Conservation (phyloP, 2,888 invertebrate genomes). For the Muscina levida region DNA sequence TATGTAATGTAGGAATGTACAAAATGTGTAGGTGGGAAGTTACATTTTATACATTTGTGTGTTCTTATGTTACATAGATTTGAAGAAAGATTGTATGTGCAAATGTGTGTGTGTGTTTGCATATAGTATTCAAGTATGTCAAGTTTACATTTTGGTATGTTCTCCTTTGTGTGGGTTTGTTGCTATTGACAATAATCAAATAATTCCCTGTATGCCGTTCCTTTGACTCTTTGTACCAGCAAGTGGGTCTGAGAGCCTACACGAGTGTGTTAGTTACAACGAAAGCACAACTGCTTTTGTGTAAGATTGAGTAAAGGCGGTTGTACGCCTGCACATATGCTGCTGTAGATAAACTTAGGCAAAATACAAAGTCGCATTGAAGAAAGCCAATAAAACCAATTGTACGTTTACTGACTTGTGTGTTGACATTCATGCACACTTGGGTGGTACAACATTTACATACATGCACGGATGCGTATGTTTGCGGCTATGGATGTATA, state of each 20-base stretch:
- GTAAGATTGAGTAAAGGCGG: not conserved
- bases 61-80: too few relatives aligned
- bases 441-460: not conserved
- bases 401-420: conserved; percentile 7
- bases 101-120: not conserved
- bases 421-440: not conserved
- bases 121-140: conserved; percentile 31
- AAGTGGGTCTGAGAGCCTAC: not conserved
- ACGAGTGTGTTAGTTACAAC: not conserved
- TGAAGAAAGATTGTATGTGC: too few relatives aligned
- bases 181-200: conserved; percentile 43
- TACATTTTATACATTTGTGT: not conserved
- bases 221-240: not conserved
- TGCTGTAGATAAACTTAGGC: not conserved
- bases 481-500: too few relatives aligned
- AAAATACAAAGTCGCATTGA: not conserved
- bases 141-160: conserved; percentile 31
- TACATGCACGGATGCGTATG: not conserved
- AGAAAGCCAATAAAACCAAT: conserved; percentile 35
- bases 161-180: conserved; percentile 9
- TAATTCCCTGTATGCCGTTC: conserved; percentile 27
- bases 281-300: conserved; percentile 1
- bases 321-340: not conserved
- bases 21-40: too few relatives aligned
- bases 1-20: too few relatives aligned